phyloP scores from a whole-genome alignment of 2,888 invertebrate species.

The Volucella inflata region DNA sequence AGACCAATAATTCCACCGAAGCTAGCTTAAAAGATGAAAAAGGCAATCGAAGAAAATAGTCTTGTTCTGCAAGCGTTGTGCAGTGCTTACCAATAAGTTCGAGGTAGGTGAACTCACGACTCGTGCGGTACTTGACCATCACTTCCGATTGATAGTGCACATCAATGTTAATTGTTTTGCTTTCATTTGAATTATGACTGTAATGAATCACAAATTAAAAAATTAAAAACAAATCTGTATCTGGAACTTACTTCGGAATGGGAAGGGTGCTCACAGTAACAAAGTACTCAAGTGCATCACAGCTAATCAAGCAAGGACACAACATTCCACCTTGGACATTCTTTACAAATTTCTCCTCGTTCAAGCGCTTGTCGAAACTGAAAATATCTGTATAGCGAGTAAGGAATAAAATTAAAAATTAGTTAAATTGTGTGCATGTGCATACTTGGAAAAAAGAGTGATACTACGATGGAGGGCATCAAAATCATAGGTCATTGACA shows the following conservation, averaged over 20 bases:
- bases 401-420: background rate
- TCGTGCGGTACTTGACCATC: slow-evolving; percentile 83
- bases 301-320: slow-evolving; percentile 81
- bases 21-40: slow-evolving; percentile 80
- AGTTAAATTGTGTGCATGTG: no score
- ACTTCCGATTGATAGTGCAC: slow-evolving; percentile 83
- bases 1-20: slow-evolving; percentile 84
- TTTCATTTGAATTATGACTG: slow-evolving; percentile 64
- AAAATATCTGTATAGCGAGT: slow-evolving; percentile 78
- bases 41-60: background rate
- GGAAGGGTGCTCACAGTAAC: slow-evolving; percentile 76
- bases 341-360: slow-evolving; percentile 80
- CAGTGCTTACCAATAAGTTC: slow-evolving; percentile 83
- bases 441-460: no score
- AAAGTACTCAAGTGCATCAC: slow-evolving; percentile 80
- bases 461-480: no score
- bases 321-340: slow-evolving; percentile 80
- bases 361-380: slow-evolving; percentile 79
- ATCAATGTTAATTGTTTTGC: slow-evolving; percentile 80
- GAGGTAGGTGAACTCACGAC: slow-evolving; percentile 83
- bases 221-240: no score
- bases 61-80: background rate
- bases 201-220: background rate
- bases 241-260: slow-evolving; percentile 27
- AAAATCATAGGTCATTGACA: no score